A percentile compares a stretch with the other conserved stretches of the same genome.
These are phyloP conservation scores for Latrodectus geometricus DNA, from an alignment of 1,140 invertebrate species.

Conservation along the genomic window DNA sequence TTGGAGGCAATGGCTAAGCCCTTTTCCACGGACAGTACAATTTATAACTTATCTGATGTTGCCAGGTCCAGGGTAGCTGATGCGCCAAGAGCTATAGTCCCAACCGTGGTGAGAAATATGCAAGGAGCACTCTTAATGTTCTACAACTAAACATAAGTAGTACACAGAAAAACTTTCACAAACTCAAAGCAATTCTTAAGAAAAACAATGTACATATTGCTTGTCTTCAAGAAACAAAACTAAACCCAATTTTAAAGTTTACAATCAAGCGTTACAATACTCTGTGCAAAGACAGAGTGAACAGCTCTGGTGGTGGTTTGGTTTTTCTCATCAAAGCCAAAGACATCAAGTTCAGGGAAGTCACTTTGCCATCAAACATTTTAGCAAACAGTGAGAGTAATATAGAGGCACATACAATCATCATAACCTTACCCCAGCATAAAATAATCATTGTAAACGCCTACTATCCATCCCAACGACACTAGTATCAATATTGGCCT, in stretches of 20 bases:
- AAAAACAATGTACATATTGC: neutral
- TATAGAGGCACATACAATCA: conserved; percentile 11
- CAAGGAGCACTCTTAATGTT: conserved; percentile 18
- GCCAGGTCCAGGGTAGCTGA: conserved; percentile 26
- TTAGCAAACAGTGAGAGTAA: neutral
- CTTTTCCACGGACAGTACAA: conserved; percentile 21
- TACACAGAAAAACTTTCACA: neutral
- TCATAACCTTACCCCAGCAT: conserved; percentile 2
- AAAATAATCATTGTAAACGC: neutral
- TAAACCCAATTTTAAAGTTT: neutral
- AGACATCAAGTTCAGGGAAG: neutral
- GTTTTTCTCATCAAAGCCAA: neutral
- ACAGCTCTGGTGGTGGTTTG: neutral
- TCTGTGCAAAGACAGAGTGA: neutral
- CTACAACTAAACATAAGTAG: conserved; percentile 24
- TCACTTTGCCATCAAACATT: neutral
- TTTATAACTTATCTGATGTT: neutral
- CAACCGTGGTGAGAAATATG: conserved; percentile 9
- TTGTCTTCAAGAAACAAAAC: conserved; percentile 1
- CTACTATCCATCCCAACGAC: neutral
- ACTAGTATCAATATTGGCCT: neutral
- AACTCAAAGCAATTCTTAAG: neutral
- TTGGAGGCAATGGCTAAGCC: conserved; percentile 13
- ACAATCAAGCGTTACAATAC: neutral
- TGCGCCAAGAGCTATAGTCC: conserved; percentile 19